Percentiles rank a stretch among this genome's conserved stretches.
Conservation (phyloP, 2,888 invertebrate genomes). For the Drosophila stalkeri region DNA sequence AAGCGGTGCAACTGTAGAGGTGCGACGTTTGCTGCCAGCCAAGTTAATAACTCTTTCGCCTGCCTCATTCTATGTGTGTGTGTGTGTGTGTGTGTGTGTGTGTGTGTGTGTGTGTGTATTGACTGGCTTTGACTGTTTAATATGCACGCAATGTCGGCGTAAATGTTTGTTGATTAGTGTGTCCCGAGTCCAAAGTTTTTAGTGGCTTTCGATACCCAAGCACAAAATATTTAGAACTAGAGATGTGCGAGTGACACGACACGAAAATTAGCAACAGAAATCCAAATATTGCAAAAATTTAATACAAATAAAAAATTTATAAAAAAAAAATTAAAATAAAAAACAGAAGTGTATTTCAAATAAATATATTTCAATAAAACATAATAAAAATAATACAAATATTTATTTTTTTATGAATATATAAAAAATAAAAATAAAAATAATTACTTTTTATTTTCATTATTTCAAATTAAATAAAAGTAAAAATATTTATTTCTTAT, state of each 20-base stretch:
- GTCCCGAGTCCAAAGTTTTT: constrained; percentile 71
- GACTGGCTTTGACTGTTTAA: constrained; percentile 63
- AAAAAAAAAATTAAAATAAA: not conserved
- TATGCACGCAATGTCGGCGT: constrained; percentile 81
- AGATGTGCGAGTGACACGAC: constrained; percentile 25
- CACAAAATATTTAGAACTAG: constrained; percentile 18
- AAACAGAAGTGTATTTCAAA: not conserved
- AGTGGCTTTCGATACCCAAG: constrained; percentile 55
- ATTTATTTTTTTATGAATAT: too few species aligned
- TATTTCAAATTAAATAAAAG: too few species aligned
- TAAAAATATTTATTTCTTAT: too few species aligned
- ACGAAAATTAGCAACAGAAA: not conserved
- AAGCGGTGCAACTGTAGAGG: constrained; percentile 23
- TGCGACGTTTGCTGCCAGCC: constrained; percentile 62
- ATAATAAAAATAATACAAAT: too few species aligned
- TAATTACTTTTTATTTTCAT: too few species aligned
- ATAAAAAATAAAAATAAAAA: too few species aligned
- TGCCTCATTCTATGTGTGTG: constrained; percentile 27
- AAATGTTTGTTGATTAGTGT: constrained; percentile 81
- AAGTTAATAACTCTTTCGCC: constrained; percentile 77
- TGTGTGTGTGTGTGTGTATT: constrained; percentile 3
- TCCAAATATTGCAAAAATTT: too few species aligned
- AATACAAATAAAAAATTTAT: not conserved
- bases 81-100: constrained; percentile 16
- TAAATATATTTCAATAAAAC: too few species aligned